A percentile compares a stretch with the other conserved stretches of the same genome.
These are phyloP conservation scores for Labeo calbasu DNA, from an alignment of 2,797 vertebrate species.

Conservation along the genomic window DNA sequence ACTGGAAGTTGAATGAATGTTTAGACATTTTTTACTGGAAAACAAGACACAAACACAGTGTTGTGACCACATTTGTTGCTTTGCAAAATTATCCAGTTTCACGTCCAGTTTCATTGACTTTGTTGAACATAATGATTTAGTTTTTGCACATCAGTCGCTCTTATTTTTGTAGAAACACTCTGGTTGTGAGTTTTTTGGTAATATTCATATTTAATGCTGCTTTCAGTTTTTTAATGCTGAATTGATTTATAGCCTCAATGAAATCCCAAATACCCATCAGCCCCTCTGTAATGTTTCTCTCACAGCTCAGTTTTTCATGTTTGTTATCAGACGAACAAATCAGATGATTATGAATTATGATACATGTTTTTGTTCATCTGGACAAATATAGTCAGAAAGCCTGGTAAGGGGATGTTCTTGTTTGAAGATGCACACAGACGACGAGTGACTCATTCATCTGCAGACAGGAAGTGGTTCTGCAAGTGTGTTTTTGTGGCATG, in stretches of 20 bases:
- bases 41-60: not conserved
- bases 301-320: not conserved
- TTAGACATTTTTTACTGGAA: not conserved
- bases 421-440: not conserved
- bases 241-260: not conserved
- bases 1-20: not conserved
- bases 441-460: slow-evolving; percentile 1
- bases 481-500: not conserved
- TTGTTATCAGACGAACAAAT: not conserved
- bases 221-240: not conserved
- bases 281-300: not conserved
- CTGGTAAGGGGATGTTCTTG: not conserved
- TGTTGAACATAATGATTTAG: too few relatives aligned
- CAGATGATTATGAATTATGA: not conserved
- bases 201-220: not conserved
- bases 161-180: too few relatives aligned
- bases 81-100: too few relatives aligned
- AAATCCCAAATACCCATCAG: not conserved
- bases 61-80: too few relatives aligned
- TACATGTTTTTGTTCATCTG: not conserved
- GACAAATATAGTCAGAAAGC: not conserved
- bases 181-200: not conserved
- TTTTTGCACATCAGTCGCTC: not conserved
- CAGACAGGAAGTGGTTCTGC: not conserved
- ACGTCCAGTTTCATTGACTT: too few relatives aligned